Percentiles rank a stretch among this genome's conserved stretches.
These are phyloP conservation scores for Pelagia noctiluca DNA, from an alignment of 30 jellyfish, hydroid and myxozoan species.

Conservation along the genomic window DNA sequence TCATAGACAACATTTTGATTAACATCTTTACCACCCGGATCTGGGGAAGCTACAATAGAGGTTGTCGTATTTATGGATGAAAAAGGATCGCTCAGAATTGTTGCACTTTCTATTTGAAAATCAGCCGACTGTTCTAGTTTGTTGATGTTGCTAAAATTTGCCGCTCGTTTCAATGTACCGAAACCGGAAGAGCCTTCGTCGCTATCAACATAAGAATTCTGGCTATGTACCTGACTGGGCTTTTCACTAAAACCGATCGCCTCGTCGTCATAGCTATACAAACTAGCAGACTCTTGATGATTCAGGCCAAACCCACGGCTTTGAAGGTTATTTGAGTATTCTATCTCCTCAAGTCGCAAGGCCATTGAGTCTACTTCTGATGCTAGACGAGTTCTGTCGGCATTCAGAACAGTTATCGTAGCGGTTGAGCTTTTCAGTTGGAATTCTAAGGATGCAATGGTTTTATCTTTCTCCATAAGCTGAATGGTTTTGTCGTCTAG, in stretches of 20 bases:
- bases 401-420: conserved; percentile 44
- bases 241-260: conserved; percentile 22
- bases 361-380: conserved; percentile 84
- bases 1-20: not conserved
- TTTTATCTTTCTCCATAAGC: conserved; percentile 53
- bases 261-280: conserved; percentile 41
- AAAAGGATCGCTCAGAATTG: not conserved
- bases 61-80: not conserved
- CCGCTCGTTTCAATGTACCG: conserved; percentile 60
- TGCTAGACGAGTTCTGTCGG: conserved; percentile 79
- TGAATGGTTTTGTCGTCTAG: conserved; percentile 21
- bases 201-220: conserved; percentile 8
- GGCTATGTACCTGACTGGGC: conserved; percentile 24
- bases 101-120: conserved; percentile 27
- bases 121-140: conserved; percentile 62
- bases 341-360: conserved; percentile 72
- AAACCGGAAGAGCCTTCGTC: conserved; percentile 44
- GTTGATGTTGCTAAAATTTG: conserved; percentile 69
- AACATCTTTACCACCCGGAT: not conserved
- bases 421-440: conserved; percentile 73
- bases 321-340: conserved; percentile 33
- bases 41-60: not conserved
- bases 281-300: conserved; percentile 23
- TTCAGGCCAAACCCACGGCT: conserved; percentile 2
- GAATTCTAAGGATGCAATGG: conserved; percentile 52